Evolutionary conservation across 2,888 invertebrate species (phyloP).

Genomic region (Galeruca laticollis): DNA sequence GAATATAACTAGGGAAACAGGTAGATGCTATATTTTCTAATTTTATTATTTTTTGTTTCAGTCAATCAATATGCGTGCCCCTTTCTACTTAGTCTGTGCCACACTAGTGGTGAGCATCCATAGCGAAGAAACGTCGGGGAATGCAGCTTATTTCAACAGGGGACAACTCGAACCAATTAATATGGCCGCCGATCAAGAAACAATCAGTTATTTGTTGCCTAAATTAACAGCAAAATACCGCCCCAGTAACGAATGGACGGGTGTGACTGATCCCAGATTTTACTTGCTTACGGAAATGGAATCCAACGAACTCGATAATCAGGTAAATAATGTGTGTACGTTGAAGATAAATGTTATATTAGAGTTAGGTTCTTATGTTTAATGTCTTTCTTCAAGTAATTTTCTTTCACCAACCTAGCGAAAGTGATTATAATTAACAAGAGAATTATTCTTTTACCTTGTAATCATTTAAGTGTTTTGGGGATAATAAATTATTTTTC

Average conservation of each 20-base stretch:
- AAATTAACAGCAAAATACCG: slow-evolving; percentile 70
- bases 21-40: neutral
- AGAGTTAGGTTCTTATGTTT: too few species aligned
- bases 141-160: slow-evolving; percentile 39
- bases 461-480: neutral
- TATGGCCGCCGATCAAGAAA: slow-evolving; percentile 63
- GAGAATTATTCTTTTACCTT: neutral
- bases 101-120: slow-evolving; percentile 60
- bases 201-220: slow-evolving; percentile 66
- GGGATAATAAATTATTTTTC: too few species aligned
- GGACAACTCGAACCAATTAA: slow-evolving; percentile 59
- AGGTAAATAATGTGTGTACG: slow-evolving; percentile 13
- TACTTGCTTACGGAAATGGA: slow-evolving; percentile 65
- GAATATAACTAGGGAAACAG: too few species aligned
- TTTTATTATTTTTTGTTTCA: neutral
- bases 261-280: slow-evolving; percentile 64
- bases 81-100: slow-evolving; percentile 63
- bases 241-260: slow-evolving; percentile 61
- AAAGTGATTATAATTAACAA: neutral
- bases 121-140: slow-evolving; percentile 53
- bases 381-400: too few species aligned
- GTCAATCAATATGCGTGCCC: slow-evolving; percentile 61
- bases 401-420: too few species aligned
- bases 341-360: too few species aligned
- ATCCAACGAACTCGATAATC: slow-evolving; percentile 39